phyloP scores from a whole-genome alignment of 2,113 vertebrate genomes.

The Zeus faber region DNA sequence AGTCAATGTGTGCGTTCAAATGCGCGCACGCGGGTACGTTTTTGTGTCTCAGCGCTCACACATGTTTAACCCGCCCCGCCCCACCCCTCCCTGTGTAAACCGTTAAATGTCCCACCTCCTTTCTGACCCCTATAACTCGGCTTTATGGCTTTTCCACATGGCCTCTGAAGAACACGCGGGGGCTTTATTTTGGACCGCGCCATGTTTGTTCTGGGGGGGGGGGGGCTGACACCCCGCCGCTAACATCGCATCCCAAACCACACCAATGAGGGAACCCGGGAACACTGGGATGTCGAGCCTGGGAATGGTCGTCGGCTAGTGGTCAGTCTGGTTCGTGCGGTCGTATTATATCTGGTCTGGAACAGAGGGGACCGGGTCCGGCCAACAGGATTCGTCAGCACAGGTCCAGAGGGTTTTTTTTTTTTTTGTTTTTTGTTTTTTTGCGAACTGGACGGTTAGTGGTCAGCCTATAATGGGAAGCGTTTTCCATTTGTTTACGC shows the following conservation, averaged over 20 bases:
- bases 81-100: conserved; percentile 57
- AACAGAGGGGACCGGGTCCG: neutral
- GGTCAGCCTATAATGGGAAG: conserved; percentile 24
- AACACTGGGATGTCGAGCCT: conserved; percentile 34
- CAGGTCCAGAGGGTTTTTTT: conserved; percentile 19
- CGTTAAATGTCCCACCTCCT: conserved; percentile 70
- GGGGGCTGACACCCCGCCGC: conserved; percentile 38
- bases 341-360: conserved; percentile 27
- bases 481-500: conserved; percentile 26
- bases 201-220: conserved; percentile 68
- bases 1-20: conserved; percentile 15
- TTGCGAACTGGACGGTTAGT: conserved; percentile 30
- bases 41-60: conserved; percentile 2
- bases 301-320: conserved; percentile 49
- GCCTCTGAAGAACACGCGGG: conserved; percentile 67
- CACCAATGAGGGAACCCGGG: conserved; percentile 49
- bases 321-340: conserved; percentile 58
- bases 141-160: conserved; percentile 79
- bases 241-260: conserved; percentile 65
- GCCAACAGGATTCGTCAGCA: conserved; percentile 9
- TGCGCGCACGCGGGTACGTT: neutral
- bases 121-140: conserved; percentile 67
- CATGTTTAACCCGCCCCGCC: conserved; percentile 27
- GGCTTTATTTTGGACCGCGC: conserved; percentile 75
- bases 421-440: no score